Conservation (phyloP, 2,113 vertebrate species). For the Speoplatyrhinus poulsoni region DNA sequence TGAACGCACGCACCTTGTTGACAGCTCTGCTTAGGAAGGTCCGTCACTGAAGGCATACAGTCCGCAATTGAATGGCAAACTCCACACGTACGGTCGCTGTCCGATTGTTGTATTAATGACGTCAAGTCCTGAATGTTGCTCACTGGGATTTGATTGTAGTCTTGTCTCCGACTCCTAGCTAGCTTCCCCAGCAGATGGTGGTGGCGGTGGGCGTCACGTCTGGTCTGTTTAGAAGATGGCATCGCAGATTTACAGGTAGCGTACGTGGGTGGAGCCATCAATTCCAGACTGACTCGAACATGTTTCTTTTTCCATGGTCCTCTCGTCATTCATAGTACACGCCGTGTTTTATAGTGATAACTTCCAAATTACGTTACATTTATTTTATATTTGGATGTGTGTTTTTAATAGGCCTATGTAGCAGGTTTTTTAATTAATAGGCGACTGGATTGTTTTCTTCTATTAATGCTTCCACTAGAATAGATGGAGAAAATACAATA, state of each 20-base stretch:
- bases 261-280: conserved; percentile 70
- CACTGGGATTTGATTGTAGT: too few relatives aligned
- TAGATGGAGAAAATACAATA: too few relatives aligned
- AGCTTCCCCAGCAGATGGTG: neutral
- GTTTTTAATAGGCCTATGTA: too few relatives aligned
- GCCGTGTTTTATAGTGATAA: conserved; percentile 42
- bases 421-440: too few relatives aligned
- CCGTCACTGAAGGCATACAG: conserved; percentile 11
- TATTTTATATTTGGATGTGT: too few relatives aligned
- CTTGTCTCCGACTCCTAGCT: neutral
- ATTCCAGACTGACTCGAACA: conserved; percentile 34
- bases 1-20: conserved; percentile 42
- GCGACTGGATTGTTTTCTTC: neutral
- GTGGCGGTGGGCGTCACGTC: conserved; percentile 60
- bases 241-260: conserved; percentile 74
- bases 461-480: neutral
- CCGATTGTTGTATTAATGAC: neutral
- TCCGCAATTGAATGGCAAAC: conserved; percentile 56
- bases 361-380: conserved; percentile 23
- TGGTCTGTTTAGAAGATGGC: conserved; percentile 65
- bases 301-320: conserved; percentile 45
- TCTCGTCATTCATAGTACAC: conserved; percentile 63
- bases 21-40: conserved; percentile 20
- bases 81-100: conserved; percentile 15
- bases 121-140: too few relatives aligned